Evolutionary conservation across 2,113 vertebrate species (phyloP), one percentile per base, ranked within the genome.

Genomic region (Litocranius walleri): DNA sequence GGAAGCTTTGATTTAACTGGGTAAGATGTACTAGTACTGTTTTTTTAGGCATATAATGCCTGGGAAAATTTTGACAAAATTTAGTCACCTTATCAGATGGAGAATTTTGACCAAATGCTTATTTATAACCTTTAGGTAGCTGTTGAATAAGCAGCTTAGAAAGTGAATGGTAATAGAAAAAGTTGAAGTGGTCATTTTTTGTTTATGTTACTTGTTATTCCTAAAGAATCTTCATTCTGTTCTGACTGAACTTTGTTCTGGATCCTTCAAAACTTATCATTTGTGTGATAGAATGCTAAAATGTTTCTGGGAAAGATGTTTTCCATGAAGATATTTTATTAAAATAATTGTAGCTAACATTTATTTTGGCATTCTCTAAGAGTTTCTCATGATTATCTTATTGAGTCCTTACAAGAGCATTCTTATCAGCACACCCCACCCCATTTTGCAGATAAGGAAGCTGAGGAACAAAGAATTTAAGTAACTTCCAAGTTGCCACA

Each of bases 391-490:
- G 19, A 15, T 64, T 82, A 40, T 81, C 40, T 90, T 71, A 52
- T 19, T 62, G 83, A 89, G 52, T 52, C 77, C 25, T 61, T 30
- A 64, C 57, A 50, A 36, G 27, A 52, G 27, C 27, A 11, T 87
- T 82, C 74, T 64, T 62, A 33, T 54, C 48, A 56, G 40, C 71
- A 27, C 25, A 14, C 10, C 78, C 48, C 7, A 23, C n/a, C 36
- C 19, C 80, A 61, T 84, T 93, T 85, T 94, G 14, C 94, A 81
- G 54, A 45, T 54, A 36, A 91, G 91, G 15, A 95, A 98, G 48
- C 67, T 62, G 36, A 91, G 77, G 29, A 64, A 74, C 43, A 94
- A 33, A 82, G n/a, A 61, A 17, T 52, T 52, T 71, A 80, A 64
- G 11, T 57, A 43, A 33, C 57, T 94, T 71, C 61, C 77, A 81